A percentile compares a stretch with the other conserved stretches of the same genome.
These are phyloP conservation scores for Nothobranchius furzeri DNA, from an alignment of 2,113 vertebrate species.

Conservation along the genomic window DNA sequence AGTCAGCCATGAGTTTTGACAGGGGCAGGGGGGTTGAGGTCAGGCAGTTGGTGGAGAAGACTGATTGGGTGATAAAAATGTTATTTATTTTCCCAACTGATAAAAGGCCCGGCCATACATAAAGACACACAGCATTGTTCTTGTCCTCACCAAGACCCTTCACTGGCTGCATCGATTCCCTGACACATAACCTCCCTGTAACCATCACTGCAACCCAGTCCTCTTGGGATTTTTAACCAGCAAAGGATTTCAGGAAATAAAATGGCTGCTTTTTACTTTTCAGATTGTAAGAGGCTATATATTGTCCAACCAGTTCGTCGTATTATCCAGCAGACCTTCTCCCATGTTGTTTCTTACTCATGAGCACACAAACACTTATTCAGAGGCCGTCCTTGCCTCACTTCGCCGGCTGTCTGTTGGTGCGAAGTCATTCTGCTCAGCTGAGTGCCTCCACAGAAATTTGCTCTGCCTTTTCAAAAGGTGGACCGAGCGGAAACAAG, in stretches of 20 bases:
- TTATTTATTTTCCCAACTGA: constrained; percentile 49
- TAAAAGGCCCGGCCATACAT: constrained; percentile 35
- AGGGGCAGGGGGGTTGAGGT: constrained; percentile 27
- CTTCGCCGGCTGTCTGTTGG: constrained; percentile 53
- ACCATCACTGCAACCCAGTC: not conserved
- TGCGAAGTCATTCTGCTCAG: constrained; percentile 68
- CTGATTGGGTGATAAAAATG: constrained; percentile 62
- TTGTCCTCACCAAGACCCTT: constrained; percentile 6
- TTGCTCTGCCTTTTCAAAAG: constrained; percentile 48
- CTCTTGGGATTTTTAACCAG: constrained; percentile 1
- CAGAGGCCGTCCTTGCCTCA: constrained; percentile 51
- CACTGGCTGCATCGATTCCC: constrained; percentile 11
- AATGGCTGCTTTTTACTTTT: not conserved
- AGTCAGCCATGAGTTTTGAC: constrained; percentile 60
- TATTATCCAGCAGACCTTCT: not conserved
- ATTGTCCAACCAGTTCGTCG: constrained; percentile 4
- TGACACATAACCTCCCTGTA: constrained; percentile 4
- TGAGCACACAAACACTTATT: constrained; percentile 16
- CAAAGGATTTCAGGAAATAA: not conserved
- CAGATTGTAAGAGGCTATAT: not conserved
- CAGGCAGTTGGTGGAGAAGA: constrained; percentile 22
- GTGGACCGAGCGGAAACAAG: constrained; percentile 37
- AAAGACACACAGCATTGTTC: constrained; percentile 2
- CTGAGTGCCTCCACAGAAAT: constrained; percentile 70
- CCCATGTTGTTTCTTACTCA: not conserved